A percentile compares a stretch with the other conserved stretches of the same genome.
These are phyloP conservation scores for Syngnathus typhle DNA, from an alignment of 2,113 vertebrate species.

Conservation along the genomic window DNA sequence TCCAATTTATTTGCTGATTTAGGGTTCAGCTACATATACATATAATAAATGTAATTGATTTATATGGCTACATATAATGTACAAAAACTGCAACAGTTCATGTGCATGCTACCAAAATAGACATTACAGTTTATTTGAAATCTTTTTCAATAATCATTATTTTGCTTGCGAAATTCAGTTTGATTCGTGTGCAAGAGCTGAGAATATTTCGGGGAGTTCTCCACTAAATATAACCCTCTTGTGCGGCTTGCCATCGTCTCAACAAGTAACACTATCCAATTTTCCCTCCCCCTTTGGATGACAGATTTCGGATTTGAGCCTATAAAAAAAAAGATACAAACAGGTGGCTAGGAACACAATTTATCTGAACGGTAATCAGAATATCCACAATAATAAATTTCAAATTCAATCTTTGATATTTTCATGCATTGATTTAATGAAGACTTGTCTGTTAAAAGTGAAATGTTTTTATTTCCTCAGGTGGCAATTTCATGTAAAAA, in stretches of 20 bases:
- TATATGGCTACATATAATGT: background rate
- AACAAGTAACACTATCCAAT: constrained; percentile 59
- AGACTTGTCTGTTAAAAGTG: background rate
- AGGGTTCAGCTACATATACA: background rate
- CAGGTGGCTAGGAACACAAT: background rate
- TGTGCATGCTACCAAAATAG: background rate
- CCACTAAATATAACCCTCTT: constrained; percentile 65
- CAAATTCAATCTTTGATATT: background rate
- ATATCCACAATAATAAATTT: background rate
- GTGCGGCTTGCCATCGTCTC: constrained; percentile 63
- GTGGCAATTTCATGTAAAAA: background rate
- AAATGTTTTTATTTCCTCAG: background rate
- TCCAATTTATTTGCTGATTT: background rate
- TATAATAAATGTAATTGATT: no score
- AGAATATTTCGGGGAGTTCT: constrained; percentile 69
- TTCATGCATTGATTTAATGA: no score
- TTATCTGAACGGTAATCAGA: background rate
- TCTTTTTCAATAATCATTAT: background rate
- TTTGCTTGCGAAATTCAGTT: background rate
- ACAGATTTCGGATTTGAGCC: constrained; percentile 46
- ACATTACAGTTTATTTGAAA: background rate
- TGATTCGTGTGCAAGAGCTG: constrained; percentile 29
- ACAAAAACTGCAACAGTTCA: no score
- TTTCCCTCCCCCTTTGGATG: constrained; percentile 32
- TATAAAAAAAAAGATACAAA: constrained; percentile 73